phyloP scores from a whole-genome alignment of 2,113 vertebrate genomes.

The Xiphophorus maculatus region DNA sequence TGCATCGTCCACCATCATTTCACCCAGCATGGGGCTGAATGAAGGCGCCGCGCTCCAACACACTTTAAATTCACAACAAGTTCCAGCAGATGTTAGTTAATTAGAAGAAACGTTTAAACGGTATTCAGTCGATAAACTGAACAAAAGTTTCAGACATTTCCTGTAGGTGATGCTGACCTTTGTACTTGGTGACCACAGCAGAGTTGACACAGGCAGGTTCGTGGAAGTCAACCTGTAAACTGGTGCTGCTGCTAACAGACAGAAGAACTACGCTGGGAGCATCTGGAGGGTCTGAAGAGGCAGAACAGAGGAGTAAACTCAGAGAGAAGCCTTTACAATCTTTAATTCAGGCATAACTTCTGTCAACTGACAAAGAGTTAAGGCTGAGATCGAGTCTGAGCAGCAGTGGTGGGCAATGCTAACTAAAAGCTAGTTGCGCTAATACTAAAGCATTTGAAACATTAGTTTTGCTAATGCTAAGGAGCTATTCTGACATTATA shows the following conservation, averaged over 20 bases:
- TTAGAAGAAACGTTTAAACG: background rate
- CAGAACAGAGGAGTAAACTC: slow-evolving; percentile 9
- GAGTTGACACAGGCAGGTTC: slow-evolving; percentile 88
- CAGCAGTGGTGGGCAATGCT: no score
- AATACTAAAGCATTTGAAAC: no score
- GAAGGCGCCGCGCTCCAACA: slow-evolving; percentile 85
- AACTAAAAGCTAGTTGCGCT: no score
- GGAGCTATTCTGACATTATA: no score
- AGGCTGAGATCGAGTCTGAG: background rate
- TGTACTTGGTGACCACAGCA: slow-evolving; percentile 90
- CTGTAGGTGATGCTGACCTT: slow-evolving; percentile 76
- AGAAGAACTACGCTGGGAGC: slow-evolving; percentile 81
- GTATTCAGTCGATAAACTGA: background rate
- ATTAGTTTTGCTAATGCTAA: no score
- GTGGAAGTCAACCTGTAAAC: slow-evolving; percentile 85
- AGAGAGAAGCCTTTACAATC: background rate
- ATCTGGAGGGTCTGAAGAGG: slow-evolving; percentile 82
- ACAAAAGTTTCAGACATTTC: background rate
- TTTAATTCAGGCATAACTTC: background rate
- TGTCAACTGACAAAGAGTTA: background rate
- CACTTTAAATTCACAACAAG: slow-evolving; percentile 76
- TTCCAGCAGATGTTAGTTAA: background rate
- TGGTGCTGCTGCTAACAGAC: slow-evolving; percentile 85
- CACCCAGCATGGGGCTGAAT: slow-evolving; percentile 81
- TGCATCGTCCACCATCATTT: slow-evolving; percentile 83